Conservation (phyloP, 2,797 vertebrate species). For the Arremon brunneinucha region DNA sequence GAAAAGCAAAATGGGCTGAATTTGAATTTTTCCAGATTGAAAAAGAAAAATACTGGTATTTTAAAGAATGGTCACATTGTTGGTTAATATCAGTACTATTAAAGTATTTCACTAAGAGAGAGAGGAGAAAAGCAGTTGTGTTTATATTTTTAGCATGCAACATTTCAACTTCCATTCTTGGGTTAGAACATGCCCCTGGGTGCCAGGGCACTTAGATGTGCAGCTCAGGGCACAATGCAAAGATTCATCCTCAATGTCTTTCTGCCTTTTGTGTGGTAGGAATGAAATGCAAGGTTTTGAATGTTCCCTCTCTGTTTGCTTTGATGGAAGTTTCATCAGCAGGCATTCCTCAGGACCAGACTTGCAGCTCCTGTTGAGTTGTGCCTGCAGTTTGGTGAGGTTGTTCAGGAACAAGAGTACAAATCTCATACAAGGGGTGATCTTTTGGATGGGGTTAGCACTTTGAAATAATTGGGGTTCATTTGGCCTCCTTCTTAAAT, state of each 20-base stretch:
- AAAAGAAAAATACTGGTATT: not conserved
- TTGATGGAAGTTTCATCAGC: not conserved
- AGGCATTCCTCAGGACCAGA: not conserved
- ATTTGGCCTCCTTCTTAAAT: not conserved
- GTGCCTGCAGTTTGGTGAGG: not conserved
- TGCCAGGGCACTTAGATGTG: not conserved
- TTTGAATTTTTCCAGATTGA: not conserved
- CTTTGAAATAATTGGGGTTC: not conserved
- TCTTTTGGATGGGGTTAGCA: not conserved
- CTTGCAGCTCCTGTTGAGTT: not conserved
- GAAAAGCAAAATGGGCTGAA: not conserved
- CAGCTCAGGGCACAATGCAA: not conserved
- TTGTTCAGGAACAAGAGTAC: not conserved
- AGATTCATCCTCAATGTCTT: not conserved
- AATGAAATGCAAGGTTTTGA: not conserved
- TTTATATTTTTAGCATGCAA: constrained; percentile 12
- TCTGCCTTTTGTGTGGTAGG: not conserved
- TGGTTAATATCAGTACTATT: not conserved
- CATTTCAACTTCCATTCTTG: not conserved
- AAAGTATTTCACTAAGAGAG: not conserved
- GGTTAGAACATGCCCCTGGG: not conserved
- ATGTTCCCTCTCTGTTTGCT: not conserved
- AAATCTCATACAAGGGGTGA: not conserved
- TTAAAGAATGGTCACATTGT: not conserved
- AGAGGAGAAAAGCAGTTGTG: not conserved